Conservation (phyloP, 2,888 invertebrate genomes). For the Agapetus fuscipes region DNA sequence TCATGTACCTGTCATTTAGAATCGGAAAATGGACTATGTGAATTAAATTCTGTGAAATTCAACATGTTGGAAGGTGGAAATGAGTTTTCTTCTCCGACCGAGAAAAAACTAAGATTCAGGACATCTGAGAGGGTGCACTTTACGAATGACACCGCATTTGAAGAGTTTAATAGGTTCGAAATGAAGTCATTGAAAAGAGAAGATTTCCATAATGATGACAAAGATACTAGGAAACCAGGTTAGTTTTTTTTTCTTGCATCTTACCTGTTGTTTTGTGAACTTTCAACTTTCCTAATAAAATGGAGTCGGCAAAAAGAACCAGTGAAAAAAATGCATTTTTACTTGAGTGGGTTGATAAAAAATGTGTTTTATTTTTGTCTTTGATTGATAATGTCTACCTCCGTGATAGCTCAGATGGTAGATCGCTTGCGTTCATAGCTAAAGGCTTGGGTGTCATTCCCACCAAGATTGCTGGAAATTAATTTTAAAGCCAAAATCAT, state of each 20-base stretch:
- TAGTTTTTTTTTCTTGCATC: slow-evolving; percentile 1
- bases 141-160: slow-evolving; percentile 30
- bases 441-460: too few relatives aligned
- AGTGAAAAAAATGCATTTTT: too few relatives aligned
- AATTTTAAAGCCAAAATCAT: too few relatives aligned
- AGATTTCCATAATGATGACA: slow-evolving; percentile 24
- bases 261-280: neutral
- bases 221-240: slow-evolving; percentile 23
- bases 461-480: too few relatives aligned
- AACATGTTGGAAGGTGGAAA: slow-evolving; percentile 24
- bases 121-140: slow-evolving; percentile 33
- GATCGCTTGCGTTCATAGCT: neutral
- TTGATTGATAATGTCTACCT: neutral
- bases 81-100: slow-evolving; percentile 24
- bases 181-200: slow-evolving; percentile 18
- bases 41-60: neutral
- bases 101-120: slow-evolving; percentile 40
- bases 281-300: neutral
- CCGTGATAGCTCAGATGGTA: neutral
- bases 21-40: neutral
- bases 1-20: too few relatives aligned
- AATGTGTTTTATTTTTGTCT: neutral
- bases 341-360: too few relatives aligned
- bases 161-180: slow-evolving; percentile 28
- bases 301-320: too few relatives aligned